Evolutionary conservation across 2,797 vertebrate species (phyloP), one percentile per base, ranked within the genome.

Genomic region (Anguilla obscura): DNA sequence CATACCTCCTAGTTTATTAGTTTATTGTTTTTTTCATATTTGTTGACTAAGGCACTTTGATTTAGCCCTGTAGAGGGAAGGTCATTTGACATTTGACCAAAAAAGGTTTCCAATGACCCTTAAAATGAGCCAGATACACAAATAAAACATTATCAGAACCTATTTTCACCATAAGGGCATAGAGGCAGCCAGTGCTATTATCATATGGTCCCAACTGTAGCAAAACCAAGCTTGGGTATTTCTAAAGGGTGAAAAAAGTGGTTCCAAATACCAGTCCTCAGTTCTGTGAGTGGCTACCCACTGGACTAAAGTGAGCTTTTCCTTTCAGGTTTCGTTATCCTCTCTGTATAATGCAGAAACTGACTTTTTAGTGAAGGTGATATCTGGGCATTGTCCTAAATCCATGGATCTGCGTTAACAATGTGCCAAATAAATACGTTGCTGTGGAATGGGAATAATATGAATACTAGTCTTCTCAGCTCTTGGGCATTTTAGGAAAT

Each of bases 371-470:
- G 92, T 93, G 85, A 86, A 91, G 92, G 88, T 92, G 85, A 90
- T n/a, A 30, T 56, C 36, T 33, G 56, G 9, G 33, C 10, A 21
- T 21, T 58, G 50, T 48, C 60, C 33, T 60, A 21, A 27, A 40
- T 18, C 33, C 56, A 12, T 58, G 66, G 66, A 87, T 87, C 93
- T 92, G 92, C 93, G 94, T 92, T 90, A 90, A 92, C 94, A 95
- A 94, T 94, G 91, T 90, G 30, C 92, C 93, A 95, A 96, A 96
- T 96, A 95, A 91, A 92, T 94, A 92, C 91, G 90, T 95, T 94
- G 91, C 93, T 92, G 90, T 92, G 88, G 85, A 89, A 92, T 93
- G 90, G 69, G 87, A 86, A 63, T 86, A 90, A 86, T 89, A 48
- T 60, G 69, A 88, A 86, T 30, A 1, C 85, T 36, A 36, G 36